These are phyloP conservation scores for Rachycentron canadum DNA, from an alignment of 2,797 vertebrate species.

Conservation along the genomic window DNA sequence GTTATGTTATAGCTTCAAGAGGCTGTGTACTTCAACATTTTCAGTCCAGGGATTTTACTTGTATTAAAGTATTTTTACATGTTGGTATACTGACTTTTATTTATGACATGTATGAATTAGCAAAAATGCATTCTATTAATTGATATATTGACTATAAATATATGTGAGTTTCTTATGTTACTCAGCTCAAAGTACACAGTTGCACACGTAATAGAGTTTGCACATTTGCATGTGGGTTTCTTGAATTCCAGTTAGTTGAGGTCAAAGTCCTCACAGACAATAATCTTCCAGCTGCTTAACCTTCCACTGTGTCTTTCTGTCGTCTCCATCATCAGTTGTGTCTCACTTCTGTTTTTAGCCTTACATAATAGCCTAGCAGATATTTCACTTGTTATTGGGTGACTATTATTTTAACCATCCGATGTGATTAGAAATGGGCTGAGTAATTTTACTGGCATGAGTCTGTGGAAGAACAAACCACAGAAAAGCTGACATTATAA, in stretches of 20 bases:
- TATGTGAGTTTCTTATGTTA: neutral
- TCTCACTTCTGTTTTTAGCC: slow-evolving; percentile 55
- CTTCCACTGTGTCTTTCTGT: slow-evolving; percentile 25
- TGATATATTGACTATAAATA: neutral
- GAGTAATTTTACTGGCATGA: neutral
- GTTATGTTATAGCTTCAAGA: neutral
- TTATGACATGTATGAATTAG: neutral
- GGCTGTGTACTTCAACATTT: neutral
- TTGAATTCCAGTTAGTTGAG: slow-evolving; percentile 18
- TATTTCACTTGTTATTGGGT: neutral
- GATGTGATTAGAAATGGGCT: neutral
- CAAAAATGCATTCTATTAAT: neutral
- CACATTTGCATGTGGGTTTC: slow-evolving; percentile 37
- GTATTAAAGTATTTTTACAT: neutral
- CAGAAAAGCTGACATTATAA: neutral
- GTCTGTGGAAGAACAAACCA: neutral
- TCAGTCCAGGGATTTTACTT: neutral
- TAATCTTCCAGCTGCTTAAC: neutral
- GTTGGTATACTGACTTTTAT: neutral
- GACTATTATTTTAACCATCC: neutral
- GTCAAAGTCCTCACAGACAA: slow-evolving; percentile 9
- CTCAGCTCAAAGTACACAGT: neutral
- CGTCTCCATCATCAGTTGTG: neutral
- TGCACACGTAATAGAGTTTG: neutral
- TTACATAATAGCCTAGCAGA: neutral